These are phyloP conservation scores for Motacilla alba DNA, from an alignment of 2,113 vertebrate genomes.

Conservation along the genomic window DNA sequence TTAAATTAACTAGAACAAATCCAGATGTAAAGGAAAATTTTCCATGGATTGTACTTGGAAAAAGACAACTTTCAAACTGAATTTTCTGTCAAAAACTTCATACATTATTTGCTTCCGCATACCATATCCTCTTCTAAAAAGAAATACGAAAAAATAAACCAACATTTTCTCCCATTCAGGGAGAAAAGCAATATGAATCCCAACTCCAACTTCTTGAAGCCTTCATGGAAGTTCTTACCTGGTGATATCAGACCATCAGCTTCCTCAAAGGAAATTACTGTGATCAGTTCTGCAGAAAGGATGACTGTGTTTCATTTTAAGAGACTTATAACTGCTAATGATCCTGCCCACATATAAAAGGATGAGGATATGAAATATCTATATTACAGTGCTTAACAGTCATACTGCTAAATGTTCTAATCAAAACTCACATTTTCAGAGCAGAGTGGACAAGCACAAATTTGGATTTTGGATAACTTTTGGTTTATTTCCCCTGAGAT, in stretches of 20 bases:
- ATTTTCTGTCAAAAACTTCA: not conserved
- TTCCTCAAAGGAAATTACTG: not conserved
- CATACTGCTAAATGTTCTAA: not conserved
- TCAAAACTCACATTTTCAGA: not conserved
- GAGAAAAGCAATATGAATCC: not conserved
- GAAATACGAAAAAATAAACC: not conserved
- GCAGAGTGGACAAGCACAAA: not conserved
- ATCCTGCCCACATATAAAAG: not conserved
- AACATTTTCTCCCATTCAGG: not conserved
- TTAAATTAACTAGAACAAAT: not conserved
- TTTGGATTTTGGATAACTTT: not conserved
- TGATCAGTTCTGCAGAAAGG: not conserved
- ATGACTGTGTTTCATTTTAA: not conserved
- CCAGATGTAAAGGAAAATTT: not conserved
- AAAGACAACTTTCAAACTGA: not conserved
- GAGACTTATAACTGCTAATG: not conserved
- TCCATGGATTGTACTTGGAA: not conserved
- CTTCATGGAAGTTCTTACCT: not conserved
- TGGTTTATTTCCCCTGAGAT: not conserved
- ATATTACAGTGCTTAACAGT: not conserved
- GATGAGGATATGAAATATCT: accelerated
- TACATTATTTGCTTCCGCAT: not conserved
- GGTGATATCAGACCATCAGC: not conserved
- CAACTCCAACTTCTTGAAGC: not conserved
- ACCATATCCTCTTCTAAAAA: not conserved